Conservation (phyloP, 2,113 vertebrate species). For the Eulemur macaco region DNA sequence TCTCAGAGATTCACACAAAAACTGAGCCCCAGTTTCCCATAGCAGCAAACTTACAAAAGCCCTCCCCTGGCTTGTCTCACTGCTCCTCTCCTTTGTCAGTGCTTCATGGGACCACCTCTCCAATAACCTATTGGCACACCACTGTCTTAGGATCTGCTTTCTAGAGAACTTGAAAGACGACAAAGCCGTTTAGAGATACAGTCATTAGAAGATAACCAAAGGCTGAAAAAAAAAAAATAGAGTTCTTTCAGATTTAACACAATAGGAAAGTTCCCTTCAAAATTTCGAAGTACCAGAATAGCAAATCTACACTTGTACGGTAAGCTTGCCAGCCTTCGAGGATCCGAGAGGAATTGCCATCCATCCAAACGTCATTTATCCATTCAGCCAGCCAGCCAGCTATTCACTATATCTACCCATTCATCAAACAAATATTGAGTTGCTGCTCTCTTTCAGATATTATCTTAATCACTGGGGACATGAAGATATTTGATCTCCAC, state of each 20-base stretch:
- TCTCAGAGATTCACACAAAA: not conserved
- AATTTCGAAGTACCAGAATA: not conserved
- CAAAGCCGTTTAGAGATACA: not conserved
- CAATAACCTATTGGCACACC: not conserved
- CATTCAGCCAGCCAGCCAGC: not conserved
- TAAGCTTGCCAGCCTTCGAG: not conserved
- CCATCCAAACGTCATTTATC: not conserved
- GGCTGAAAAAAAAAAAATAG: not conserved
- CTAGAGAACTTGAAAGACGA: not conserved
- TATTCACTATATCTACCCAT: not conserved
- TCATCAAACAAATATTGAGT: conserved; percentile 27
- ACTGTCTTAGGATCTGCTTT: not conserved
- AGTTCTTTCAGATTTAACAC: not conserved
- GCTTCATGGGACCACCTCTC: not conserved
- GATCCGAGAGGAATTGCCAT: not conserved
- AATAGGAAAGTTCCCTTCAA: not conserved
- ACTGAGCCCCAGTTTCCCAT: not conserved
- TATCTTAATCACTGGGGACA: not conserved
- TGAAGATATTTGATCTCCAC: not conserved
- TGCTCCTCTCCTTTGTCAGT: not conserved
- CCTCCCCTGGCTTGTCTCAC: not conserved
- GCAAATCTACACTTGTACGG: not conserved
- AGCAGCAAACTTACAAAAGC: not conserved
- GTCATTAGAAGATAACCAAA: not conserved
- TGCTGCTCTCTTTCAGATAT: conserved; percentile 17